Conservation (phyloP, 2,113 vertebrate genomes). For the Arvicanthis niloticus region DNA sequence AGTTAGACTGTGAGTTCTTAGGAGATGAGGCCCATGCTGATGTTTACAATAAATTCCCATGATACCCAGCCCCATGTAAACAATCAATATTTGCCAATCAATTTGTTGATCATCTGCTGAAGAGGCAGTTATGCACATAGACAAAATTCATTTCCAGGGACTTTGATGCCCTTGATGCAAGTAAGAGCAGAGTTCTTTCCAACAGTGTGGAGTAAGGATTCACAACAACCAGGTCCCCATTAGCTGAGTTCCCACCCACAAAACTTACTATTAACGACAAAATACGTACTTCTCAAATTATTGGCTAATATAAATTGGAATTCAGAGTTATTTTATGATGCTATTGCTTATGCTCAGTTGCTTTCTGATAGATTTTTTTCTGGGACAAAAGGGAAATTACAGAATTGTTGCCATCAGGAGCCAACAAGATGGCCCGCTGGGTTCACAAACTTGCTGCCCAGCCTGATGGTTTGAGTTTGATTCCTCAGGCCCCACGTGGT, state of each 20-base stretch:
- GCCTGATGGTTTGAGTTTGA: not conserved
- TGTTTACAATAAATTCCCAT: slow-evolving; percentile 50
- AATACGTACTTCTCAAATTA: slow-evolving; percentile 50
- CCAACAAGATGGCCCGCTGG: not conserved
- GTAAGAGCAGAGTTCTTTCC: slow-evolving; percentile 46
- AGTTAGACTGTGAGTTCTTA: slow-evolving; percentile 45
- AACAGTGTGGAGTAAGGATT: not conserved
- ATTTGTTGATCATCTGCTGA: slow-evolving; percentile 58
- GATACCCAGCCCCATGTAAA: slow-evolving; percentile 7
- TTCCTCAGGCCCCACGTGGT: not conserved
- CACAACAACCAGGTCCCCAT: not conserved
- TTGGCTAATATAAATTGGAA: slow-evolving; percentile 59
- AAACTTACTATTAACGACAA: slow-evolving; percentile 48
- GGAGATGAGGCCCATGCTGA: slow-evolving; percentile 44
- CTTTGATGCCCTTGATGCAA: slow-evolving; percentile 1
- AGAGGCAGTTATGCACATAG: slow-evolving; percentile 45
- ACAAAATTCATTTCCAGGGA: slow-evolving; percentile 59
- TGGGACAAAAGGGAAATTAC: not conserved
- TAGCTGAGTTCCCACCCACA: not conserved
- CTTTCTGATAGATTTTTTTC: slow-evolving; percentile 19
- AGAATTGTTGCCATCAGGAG: not conserved
- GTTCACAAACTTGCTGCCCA: not conserved
- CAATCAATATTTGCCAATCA: slow-evolving; percentile 66
- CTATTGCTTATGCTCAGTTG: not conserved
- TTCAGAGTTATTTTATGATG: slow-evolving; percentile 34